These are phyloP conservation scores for Calliphora vomitoria DNA, from an alignment of 2,888 invertebrate species.

Conservation along the genomic window DNA sequence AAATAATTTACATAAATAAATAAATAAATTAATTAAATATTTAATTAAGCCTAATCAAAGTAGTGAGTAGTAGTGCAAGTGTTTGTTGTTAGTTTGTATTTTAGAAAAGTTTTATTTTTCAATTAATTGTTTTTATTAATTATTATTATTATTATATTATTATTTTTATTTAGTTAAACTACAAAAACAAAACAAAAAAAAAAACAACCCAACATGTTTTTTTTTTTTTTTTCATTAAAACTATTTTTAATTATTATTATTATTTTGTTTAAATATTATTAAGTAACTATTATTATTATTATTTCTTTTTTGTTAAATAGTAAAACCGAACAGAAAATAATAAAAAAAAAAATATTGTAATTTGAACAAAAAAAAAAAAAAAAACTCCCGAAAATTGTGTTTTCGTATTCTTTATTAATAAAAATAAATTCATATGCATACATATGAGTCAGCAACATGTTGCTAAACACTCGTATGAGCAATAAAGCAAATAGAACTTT, in stretches of 20 bases:
- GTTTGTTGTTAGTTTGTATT: conserved; percentile 74
- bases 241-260: conserved; percentile 61
- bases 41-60: conserved; percentile 64
- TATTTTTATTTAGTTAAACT: conserved; percentile 63
- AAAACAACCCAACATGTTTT: conserved; percentile 37
- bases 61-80: conserved; percentile 73
- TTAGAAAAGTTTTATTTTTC: conserved; percentile 73
- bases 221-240: conserved; percentile 53
- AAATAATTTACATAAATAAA: conserved; percentile 37
- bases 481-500: too few species aligned
- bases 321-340: conserved; percentile 68
- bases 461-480: background rate
- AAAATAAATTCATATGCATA: background rate
- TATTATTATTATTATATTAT: conserved; percentile 40
- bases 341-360: conserved; percentile 69
- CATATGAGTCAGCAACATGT: background rate
- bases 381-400: conserved; percentile 52
- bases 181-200: conserved; percentile 10
- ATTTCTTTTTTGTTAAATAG: conserved; percentile 70
- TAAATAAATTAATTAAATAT: conserved; percentile 52
- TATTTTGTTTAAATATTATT: conserved; percentile 71
- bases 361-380: conserved; percentile 71
- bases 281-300: conserved; percentile 69
- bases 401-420: conserved; percentile 10
- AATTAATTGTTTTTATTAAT: conserved; percentile 68